Percentiles rank a stretch among this genome's conserved stretches.
Evolutionary conservation across 1,140 invertebrate species (phyloP).

Genomic region (Atopsyche davidsoni): DNA sequence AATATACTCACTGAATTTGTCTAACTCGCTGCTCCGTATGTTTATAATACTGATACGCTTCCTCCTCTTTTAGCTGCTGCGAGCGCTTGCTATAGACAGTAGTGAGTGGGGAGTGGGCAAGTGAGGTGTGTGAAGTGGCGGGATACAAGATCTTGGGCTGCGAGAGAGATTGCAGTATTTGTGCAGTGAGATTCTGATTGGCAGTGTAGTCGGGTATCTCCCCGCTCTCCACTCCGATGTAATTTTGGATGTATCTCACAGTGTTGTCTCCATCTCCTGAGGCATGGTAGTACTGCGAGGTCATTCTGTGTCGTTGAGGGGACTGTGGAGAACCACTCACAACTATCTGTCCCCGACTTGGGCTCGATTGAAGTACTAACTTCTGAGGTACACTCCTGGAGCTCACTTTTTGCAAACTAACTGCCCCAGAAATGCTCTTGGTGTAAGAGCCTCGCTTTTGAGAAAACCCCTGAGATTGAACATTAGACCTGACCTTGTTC

Average conservation of each 20-base stretch:
- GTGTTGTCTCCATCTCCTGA: constrained; percentile 34
- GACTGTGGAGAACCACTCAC: constrained; percentile 40
- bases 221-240: constrained; percentile 36
- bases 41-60: background rate
- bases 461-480: constrained; percentile 10
- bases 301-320: constrained; percentile 37
- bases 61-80: background rate
- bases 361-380: constrained; percentile 42
- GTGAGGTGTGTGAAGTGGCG: constrained; percentile 1
- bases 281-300: constrained; percentile 44
- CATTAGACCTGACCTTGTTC: constrained; percentile 11
- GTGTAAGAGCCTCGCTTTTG: constrained; percentile 10
- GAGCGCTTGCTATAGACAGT: background rate
- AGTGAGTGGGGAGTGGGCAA: background rate
- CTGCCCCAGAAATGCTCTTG: constrained; percentile 14
- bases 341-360: constrained; percentile 41
- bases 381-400: constrained; percentile 20
- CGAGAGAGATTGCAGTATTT: constrained; percentile 45
- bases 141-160: constrained; percentile 36
- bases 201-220: constrained; percentile 39
- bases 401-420: constrained; percentile 15
- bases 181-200: constrained; percentile 45
- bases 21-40: constrained; percentile 10
- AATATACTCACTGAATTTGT: constrained; percentile 22
- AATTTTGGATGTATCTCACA: constrained; percentile 44